Percentiles rank a stretch among this genome's conserved stretches.
phyloP scores from a whole-genome alignment of 2,113 vertebrate species.

The Aramus guarauna region DNA sequence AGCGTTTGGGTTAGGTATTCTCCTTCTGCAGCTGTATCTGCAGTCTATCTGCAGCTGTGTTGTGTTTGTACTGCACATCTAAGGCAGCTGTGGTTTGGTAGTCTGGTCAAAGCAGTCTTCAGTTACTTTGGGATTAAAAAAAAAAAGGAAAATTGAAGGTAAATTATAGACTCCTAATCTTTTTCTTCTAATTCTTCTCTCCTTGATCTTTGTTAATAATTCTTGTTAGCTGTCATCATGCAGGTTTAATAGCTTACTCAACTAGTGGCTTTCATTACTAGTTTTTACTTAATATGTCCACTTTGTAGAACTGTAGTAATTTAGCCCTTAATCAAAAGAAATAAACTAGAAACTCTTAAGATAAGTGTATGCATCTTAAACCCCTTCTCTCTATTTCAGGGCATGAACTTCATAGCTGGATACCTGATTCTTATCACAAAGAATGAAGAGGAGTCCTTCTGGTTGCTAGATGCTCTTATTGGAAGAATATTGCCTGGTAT shows the following conservation, averaged over 20 bases:
- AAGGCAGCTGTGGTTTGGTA: neutral
- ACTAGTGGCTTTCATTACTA: neutral
- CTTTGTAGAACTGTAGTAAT: neutral
- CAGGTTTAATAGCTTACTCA: neutral
- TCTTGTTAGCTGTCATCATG: neutral
- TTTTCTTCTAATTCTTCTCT: neutral
- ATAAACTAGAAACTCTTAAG: neutral
- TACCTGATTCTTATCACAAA: slow-evolving; percentile 92
- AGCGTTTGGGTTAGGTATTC: neutral
- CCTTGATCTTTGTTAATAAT: neutral
- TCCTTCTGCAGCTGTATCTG: neutral
- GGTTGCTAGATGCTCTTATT: slow-evolving; percentile 92
- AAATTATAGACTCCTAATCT: neutral
- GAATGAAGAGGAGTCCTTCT: slow-evolving; percentile 92
- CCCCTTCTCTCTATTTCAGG: slow-evolving; percentile 73
- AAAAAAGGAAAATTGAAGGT: neutral
- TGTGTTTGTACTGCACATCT: neutral
- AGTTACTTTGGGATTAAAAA: neutral
- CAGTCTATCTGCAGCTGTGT: neutral
- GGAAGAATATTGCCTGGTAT: slow-evolving; percentile 91
- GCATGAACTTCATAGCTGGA: slow-evolving; percentile 96
- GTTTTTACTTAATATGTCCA: neutral
- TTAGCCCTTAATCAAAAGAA: neutral
- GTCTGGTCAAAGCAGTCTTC: neutral
- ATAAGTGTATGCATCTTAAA: neutral